These are phyloP conservation scores for Drosophila kokeensis DNA, from an alignment of 2,888 invertebrate species.

Conservation along the genomic window DNA sequence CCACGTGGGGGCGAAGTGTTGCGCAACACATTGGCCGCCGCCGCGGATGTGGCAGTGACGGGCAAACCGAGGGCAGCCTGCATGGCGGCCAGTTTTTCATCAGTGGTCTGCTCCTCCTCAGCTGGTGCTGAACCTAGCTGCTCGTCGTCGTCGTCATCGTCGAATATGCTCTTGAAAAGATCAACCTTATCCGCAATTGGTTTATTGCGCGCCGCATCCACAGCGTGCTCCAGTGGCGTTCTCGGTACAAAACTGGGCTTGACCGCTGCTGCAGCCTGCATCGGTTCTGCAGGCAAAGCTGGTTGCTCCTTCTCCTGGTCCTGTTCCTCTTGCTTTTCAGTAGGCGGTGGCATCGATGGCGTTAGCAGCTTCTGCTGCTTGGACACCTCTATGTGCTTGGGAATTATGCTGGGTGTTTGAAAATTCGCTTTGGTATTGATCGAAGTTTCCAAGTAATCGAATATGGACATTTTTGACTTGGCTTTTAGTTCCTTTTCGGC, in stretches of 20 bases:
- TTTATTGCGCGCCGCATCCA: conserved; percentile 77
- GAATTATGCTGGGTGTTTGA: conserved; percentile 84
- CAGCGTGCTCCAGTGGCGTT: conserved; percentile 81
- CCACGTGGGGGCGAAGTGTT: conserved; percentile 90
- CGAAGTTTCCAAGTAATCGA: conserved; percentile 90
- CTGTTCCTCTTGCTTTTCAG: background rate
- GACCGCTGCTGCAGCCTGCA: background rate
- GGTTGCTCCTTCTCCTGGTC: conserved; percentile 7
- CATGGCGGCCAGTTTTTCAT: conserved; percentile 53
- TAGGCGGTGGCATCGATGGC: background rate
- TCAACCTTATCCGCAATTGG: conserved; percentile 89
- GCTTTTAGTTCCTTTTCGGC: conserved; percentile 69
- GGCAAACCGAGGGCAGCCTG: conserved; percentile 52
- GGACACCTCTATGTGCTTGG: conserved; percentile 73
- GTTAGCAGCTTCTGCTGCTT: conserved; percentile 10
- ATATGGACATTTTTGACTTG: conserved; percentile 88
- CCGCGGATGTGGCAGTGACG: conserved; percentile 66
- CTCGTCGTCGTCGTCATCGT: conserved; percentile 92
- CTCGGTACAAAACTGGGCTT: conserved; percentile 70
- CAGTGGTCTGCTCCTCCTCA: conserved; percentile 48
- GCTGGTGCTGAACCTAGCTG: conserved; percentile 85
- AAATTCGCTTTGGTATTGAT: conserved; percentile 87
- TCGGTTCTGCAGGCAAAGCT: background rate
- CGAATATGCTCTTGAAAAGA: conserved; percentile 95
- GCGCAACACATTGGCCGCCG: conserved; percentile 87